These are phyloP conservation scores for Rutilus rutilus DNA, from an alignment of 2,113 vertebrate genomes.

Conservation along the genomic window DNA sequence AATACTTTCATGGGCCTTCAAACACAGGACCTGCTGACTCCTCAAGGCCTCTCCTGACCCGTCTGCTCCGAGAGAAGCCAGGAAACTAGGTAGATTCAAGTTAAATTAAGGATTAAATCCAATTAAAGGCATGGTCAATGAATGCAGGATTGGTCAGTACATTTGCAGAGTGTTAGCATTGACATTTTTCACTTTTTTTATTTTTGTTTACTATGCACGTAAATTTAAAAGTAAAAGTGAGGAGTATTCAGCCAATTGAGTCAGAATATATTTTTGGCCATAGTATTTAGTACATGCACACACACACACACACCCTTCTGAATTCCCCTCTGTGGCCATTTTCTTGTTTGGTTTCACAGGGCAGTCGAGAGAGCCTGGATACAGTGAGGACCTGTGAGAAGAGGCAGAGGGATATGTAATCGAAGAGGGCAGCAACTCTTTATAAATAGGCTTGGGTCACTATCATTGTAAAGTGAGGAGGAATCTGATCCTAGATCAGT, in stretches of 20 bases:
- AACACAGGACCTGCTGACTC: neutral
- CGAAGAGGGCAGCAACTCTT: conserved; percentile 62
- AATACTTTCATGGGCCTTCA: neutral
- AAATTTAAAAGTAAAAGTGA: conserved; percentile 6
- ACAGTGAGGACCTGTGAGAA: conserved; percentile 33
- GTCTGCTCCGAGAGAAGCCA: neutral
- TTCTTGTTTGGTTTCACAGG: conserved; percentile 51
- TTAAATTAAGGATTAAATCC: neutral
- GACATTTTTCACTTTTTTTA: neutral
- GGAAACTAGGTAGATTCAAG: neutral
- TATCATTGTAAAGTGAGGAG: conserved; percentile 30
- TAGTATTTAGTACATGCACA: conserved; percentile 3
- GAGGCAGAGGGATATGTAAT: conserved; percentile 50
- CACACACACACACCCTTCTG: conserved; percentile 31
- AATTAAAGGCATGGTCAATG: neutral
- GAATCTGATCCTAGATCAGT: conserved; percentile 50
- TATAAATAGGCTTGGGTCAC: conserved; percentile 60
- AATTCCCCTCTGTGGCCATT: conserved; percentile 35
- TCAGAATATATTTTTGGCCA: conserved; percentile 41
- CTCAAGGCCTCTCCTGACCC: neutral
- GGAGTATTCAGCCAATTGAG: neutral
- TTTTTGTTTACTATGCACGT: neutral
- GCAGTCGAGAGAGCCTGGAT: conserved; percentile 23
- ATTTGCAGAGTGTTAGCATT: neutral
- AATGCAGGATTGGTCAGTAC: neutral